These are phyloP conservation scores for Drosophila lacteicornis DNA, from an alignment of 1,140 invertebrate species.

Conservation along the genomic window DNA sequence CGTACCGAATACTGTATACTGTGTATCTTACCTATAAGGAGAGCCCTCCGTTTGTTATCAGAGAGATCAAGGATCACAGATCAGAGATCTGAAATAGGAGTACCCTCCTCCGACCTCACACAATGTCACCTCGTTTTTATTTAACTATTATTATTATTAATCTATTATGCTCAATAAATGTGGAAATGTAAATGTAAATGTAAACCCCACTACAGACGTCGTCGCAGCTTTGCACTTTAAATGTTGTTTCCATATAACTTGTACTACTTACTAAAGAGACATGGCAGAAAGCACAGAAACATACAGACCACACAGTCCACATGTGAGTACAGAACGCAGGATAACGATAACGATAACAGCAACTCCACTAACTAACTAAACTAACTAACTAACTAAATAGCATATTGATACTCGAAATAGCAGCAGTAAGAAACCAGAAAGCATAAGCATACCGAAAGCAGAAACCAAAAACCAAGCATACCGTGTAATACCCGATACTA, in stretches of 20 bases:
- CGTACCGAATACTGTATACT: conserved; percentile 31
- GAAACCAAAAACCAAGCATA: conserved; percentile 28
- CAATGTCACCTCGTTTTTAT: conserved; percentile 50
- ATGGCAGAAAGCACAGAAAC: conserved; percentile 23
- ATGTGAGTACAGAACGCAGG: conserved; percentile 38
- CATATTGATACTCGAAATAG: conserved; percentile 54
- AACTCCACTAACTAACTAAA: conserved; percentile 17
- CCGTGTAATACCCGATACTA: conserved; percentile 25
- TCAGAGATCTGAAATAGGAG: neutral
- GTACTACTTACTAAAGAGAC: conserved; percentile 30
- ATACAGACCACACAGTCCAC: conserved; percentile 19
- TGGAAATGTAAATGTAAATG: conserved; percentile 40
- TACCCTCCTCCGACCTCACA: conserved; percentile 14
- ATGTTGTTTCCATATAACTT: conserved; percentile 48
- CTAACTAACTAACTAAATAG: conserved; percentile 50
- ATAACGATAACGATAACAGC: neutral
- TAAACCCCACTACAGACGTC: conserved; percentile 6
- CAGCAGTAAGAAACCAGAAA: conserved; percentile 41
- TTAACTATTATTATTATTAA: conserved; percentile 15
- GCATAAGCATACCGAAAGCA: conserved; percentile 28
- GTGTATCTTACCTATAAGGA: conserved; percentile 36
- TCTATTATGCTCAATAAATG: conserved; percentile 50
- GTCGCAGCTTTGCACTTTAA: conserved; percentile 39
- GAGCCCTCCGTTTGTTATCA: conserved; percentile 39
- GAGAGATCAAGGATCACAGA: conserved; percentile 4